These are phyloP conservation scores for Sitophilus oryzae DNA, from an alignment of 1,140 invertebrate species.

Conservation along the genomic window DNA sequence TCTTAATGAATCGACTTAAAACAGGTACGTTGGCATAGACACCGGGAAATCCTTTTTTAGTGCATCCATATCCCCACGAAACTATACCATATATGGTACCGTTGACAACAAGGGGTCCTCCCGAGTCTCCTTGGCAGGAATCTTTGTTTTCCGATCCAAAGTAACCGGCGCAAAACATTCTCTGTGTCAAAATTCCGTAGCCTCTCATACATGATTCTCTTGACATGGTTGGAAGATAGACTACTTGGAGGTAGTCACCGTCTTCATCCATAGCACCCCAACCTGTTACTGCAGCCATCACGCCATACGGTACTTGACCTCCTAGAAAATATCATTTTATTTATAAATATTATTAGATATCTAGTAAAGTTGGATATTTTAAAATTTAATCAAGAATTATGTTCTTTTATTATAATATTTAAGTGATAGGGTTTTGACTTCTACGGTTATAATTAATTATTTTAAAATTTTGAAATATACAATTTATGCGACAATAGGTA, in stretches of 20 bases:
- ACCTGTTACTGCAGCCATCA: conserved; percentile 26
- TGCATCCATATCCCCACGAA: conserved; percentile 70
- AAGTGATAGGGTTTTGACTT: too few species aligned
- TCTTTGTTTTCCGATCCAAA: conserved; percentile 46
- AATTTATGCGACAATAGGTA: too few species aligned
- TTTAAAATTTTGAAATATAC: too few species aligned
- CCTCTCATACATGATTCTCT: conserved; percentile 37
- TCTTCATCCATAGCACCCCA: conserved; percentile 32
- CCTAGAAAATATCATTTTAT: too few species aligned
- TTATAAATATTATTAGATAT: too few species aligned
- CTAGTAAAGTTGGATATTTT: too few species aligned
- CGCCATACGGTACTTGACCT: not conserved
- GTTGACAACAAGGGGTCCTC: conserved; percentile 49
- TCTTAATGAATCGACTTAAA: not conserved
- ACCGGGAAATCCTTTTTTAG: conserved; percentile 56
- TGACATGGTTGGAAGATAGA: conserved; percentile 43
- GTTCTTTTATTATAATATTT: too few species aligned
- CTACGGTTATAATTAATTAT: too few species aligned
- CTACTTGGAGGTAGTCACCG: conserved; percentile 43
- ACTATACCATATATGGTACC: conserved; percentile 50
- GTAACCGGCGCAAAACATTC: conserved; percentile 69
- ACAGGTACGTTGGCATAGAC: conserved; percentile 59
- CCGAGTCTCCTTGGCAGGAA: conserved; percentile 37
- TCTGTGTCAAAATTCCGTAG: conserved; percentile 49
- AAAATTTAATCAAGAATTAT: too few species aligned